A percentile compares a stretch with the other conserved stretches of the same genome.
These are phyloP conservation scores for Cantharis lateralis DNA, from an alignment of 2,888 invertebrate genomes.

Conservation along the genomic window DNA sequence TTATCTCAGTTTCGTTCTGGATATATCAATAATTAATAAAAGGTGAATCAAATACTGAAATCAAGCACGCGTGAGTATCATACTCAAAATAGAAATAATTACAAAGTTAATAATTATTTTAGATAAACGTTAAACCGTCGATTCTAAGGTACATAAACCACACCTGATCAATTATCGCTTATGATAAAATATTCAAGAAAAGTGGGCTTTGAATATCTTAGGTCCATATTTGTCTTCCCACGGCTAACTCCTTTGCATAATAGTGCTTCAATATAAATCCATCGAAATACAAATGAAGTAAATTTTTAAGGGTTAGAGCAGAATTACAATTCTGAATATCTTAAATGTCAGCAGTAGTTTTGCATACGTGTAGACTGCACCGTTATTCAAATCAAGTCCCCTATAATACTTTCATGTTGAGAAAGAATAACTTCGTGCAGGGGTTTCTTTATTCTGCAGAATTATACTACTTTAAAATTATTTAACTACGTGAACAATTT, in stretches of 20 bases:
- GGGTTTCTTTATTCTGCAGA: slow-evolving; percentile 1
- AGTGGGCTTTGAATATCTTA: slow-evolving; percentile 37
- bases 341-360: slow-evolving; percentile 27
- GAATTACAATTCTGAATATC: slow-evolving; percentile 24
- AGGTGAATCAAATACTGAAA: background rate
- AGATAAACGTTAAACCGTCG: slow-evolving; percentile 3
- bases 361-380: slow-evolving; percentile 29
- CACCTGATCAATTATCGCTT: slow-evolving; percentile 48
- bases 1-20: background rate
- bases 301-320: slow-evolving; percentile 36
- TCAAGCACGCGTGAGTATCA: background rate
- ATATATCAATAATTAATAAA: background rate
- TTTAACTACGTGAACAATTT: background rate
- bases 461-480: slow-evolving; percentile 3
- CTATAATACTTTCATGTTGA: slow-evolving; percentile 25
- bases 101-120: slow-evolving; percentile 6
- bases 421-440: slow-evolving; percentile 17
- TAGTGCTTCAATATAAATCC: slow-evolving; percentile 23
- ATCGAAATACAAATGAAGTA: slow-evolving; percentile 17
- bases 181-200: slow-evolving; percentile 42
- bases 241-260: slow-evolving; percentile 35
- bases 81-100: background rate
- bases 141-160: slow-evolving; percentile 35
- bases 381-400: slow-evolving; percentile 36
- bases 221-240: slow-evolving; percentile 41